A percentile compares a stretch with the other conserved stretches of the same genome.
phyloP scores from a whole-genome alignment of 2,113 vertebrate genomes.

The Pandion haliaetus region DNA sequence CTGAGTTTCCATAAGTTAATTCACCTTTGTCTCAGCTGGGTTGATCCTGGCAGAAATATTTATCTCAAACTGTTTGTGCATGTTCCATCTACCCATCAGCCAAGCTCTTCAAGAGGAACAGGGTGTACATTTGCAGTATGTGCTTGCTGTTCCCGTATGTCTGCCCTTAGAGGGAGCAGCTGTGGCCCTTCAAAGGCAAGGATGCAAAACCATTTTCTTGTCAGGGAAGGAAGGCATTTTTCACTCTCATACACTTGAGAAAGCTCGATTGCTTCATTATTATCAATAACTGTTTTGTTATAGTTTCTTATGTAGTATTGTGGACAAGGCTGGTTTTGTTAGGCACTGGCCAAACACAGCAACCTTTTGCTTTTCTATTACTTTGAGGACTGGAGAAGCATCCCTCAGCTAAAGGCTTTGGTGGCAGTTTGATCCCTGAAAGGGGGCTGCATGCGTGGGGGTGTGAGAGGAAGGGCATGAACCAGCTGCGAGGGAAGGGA shows the following conservation, averaged over 20 bases:
- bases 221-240: neutral
- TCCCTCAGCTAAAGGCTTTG: neutral
- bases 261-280: neutral
- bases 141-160: neutral
- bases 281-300: neutral
- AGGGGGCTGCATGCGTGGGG: neutral
- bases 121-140: neutral
- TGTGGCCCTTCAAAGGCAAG: neutral
- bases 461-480: neutral
- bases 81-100: neutral
- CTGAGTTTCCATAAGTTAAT: neutral
- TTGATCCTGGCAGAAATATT: neutral
- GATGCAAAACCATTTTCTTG: neutral
- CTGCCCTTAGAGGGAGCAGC: neutral
- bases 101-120: neutral
- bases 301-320: neutral
- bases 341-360: neutral
- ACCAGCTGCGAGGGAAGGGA: neutral
- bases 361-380: neutral
- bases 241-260: neutral
- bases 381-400: neutral
- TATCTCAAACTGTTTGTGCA: neutral
- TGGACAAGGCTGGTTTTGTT: neutral
- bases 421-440: neutral
- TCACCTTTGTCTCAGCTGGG: neutral